phyloP scores from a whole-genome alignment of 1,140 invertebrate species.

The Caenorhabditis elegans region DNA sequence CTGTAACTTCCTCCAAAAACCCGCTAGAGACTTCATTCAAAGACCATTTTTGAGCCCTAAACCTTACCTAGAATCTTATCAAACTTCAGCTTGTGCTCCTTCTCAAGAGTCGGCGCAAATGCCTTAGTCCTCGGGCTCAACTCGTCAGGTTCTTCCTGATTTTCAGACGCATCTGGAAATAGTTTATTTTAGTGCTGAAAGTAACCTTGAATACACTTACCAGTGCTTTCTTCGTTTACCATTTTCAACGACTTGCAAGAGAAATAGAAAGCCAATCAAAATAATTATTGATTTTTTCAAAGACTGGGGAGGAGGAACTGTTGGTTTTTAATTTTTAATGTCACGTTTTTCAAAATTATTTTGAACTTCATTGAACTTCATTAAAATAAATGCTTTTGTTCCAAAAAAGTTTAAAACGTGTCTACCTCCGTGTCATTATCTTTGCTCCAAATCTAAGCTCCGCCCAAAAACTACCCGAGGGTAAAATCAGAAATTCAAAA shows the following conservation, averaged over 20 bases:
- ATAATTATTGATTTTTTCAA: too few relatives aligned
- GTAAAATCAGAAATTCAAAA: neutral
- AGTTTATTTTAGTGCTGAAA: neutral
- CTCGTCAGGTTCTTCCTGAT: conserved; percentile 17
- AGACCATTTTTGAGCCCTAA: too few relatives aligned
- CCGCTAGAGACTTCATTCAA: too few relatives aligned
- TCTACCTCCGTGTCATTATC: too few relatives aligned
- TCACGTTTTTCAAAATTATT: neutral
- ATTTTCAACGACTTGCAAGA: conserved; percentile 15
- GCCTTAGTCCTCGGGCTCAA: neutral
- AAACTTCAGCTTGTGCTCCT: conserved; percentile 6
- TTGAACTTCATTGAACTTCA: neutral
- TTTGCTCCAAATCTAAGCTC: neutral
- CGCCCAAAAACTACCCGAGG: neutral
- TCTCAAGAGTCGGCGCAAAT: neutral
- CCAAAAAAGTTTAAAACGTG: neutral
- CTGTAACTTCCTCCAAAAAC: too few relatives aligned
- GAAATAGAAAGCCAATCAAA: conserved; percentile 15
- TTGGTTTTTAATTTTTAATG: neutral
- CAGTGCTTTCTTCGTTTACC: conserved; percentile 24
- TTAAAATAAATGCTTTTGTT: too few relatives aligned
- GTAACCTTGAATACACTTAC: neutral
- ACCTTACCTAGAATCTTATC: neutral
- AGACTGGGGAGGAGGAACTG: too few relatives aligned
- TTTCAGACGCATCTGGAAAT: conserved; percentile 11